Evolutionary conservation across 2,888 invertebrate genomes (phyloP), one percentile per base, ranked within the genome.

Genomic region (Drosophila longiperda): DNA sequence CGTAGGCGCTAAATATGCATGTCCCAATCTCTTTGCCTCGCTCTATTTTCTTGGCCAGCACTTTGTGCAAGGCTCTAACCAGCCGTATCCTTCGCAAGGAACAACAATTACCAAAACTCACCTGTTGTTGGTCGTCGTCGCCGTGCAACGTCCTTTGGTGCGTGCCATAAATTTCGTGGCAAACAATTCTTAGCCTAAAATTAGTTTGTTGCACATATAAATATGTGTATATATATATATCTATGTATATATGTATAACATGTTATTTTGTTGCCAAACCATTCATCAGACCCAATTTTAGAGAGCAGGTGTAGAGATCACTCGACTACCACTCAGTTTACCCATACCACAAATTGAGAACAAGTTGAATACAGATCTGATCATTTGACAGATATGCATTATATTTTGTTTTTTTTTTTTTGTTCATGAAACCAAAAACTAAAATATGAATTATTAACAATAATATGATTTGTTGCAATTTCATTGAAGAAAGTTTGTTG

Each of bases 1-100:
- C 23, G 29, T 60, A 83, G 80, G 83, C 57, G 85, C 82, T 82
- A 87, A 83, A 59, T 63, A 72, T 68, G 66, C 61, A 66, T 80
- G 55, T 73, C 67, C 63, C 49, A 53, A 40, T 32, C 63, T 33
- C 42, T 60, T 32, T 7, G 40, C 0, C 11, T 36, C 36, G 17
- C 48, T 49, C 33, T 34, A 9, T 15, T 23, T 45, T 20, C 1
- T n/a, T 15, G 8, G 34, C 17, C 20, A 40, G 23, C 23, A 36
- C 50, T 5, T 9, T 48, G 20, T 20, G 4, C 40, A 40, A 26
- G 67, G 66, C 70, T 77, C 83, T 83, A 88, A 85, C 86, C 67
- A 83, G 80, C 77, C 83, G 74, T 83, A 63, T 85, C 83, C 83
- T 54, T 77, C 61, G 48, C 40, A 53, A 70, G 20, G 17, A 50